phyloP scores from a whole-genome alignment of 2,888 invertebrate species.

The Mesorhabditis belari region DNA sequence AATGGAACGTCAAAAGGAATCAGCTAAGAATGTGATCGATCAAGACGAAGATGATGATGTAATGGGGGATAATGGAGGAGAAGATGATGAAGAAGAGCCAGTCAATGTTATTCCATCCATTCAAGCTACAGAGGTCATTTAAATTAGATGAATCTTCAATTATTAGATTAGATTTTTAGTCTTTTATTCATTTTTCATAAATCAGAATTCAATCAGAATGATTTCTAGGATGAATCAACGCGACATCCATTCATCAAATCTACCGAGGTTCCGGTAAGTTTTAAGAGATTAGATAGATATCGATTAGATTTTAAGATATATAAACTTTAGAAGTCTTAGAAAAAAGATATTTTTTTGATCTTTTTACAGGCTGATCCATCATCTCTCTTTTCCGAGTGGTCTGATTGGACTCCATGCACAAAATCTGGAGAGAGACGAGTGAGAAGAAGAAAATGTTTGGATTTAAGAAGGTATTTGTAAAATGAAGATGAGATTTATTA shows the following conservation, averaged over 20 bases:
- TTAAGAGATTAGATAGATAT: too few species aligned
- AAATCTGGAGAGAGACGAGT: constrained; percentile 47
- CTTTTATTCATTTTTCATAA: too few species aligned
- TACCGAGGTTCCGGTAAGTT: not conserved
- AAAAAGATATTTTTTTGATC: too few species aligned
- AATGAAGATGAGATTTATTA: too few species aligned
- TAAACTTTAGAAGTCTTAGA: too few species aligned
- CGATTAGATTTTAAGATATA: too few species aligned
- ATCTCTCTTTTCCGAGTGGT: constrained; percentile 47
- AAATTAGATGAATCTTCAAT: not conserved
- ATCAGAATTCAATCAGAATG: too few species aligned
- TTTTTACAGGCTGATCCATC: too few species aligned
- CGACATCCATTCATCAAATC: too few species aligned
- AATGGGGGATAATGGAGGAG: not conserved
- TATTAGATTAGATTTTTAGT: not conserved
- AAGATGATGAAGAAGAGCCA: constrained; percentile 5
- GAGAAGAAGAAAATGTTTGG: constrained; percentile 47
- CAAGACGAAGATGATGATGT: not conserved
- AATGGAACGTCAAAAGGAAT: not conserved
- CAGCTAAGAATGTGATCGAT: too few species aligned
- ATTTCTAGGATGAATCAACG: too few species aligned
- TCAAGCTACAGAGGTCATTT: not conserved
- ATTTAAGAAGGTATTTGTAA: constrained; percentile 21
- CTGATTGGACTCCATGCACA: constrained; percentile 48
- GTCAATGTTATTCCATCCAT: not conserved